Evolutionary conservation across 1,140 invertebrate species (phyloP).

Genomic region (Drosophila tsacasi): DNA sequence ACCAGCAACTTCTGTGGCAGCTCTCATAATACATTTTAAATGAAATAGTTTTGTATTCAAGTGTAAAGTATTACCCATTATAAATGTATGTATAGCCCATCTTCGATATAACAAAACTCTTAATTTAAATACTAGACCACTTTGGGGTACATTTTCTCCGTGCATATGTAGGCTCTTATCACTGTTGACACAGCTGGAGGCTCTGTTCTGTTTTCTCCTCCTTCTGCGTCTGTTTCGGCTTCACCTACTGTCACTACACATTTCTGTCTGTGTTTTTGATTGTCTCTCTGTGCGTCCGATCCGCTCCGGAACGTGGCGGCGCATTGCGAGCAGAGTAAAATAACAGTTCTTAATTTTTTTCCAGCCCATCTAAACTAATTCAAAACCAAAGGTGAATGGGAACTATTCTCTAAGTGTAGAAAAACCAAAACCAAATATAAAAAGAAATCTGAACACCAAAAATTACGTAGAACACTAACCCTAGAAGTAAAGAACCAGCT

Average conservation of each 20-base stretch:
- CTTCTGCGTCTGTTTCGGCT: constrained; percentile 34
- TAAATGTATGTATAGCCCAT: not conserved
- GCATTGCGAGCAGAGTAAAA: constrained; percentile 49
- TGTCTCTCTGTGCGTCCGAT: constrained; percentile 34
- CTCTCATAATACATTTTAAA: not conserved
- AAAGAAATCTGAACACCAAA: constrained; percentile 30
- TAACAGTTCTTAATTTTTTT: constrained; percentile 67
- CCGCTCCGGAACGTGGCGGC: constrained; percentile 26
- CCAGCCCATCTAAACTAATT: constrained; percentile 65
- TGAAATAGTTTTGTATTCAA: no score
- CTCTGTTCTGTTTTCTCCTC: constrained; percentile 40
- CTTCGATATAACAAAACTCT: not conserved
- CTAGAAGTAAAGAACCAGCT: constrained; percentile 57
- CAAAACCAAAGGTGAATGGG: constrained; percentile 68
- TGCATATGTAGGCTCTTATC: constrained; percentile 29
- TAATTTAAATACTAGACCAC: not conserved
- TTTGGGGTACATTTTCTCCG: constrained; percentile 9
- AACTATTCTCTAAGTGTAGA: constrained; percentile 38
- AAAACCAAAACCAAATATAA: constrained; percentile 31
- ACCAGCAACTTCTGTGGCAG: not conserved
- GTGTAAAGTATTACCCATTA: not conserved
- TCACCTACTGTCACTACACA: constrained; percentile 34
- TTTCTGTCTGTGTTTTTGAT: constrained; percentile 56
- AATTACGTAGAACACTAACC: constrained; percentile 40
- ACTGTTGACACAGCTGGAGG: constrained; percentile 76